phyloP scores from a whole-genome alignment of 37 sponge, comb jelly and placozoan genomes.

The Axinella damicornis region DNA sequence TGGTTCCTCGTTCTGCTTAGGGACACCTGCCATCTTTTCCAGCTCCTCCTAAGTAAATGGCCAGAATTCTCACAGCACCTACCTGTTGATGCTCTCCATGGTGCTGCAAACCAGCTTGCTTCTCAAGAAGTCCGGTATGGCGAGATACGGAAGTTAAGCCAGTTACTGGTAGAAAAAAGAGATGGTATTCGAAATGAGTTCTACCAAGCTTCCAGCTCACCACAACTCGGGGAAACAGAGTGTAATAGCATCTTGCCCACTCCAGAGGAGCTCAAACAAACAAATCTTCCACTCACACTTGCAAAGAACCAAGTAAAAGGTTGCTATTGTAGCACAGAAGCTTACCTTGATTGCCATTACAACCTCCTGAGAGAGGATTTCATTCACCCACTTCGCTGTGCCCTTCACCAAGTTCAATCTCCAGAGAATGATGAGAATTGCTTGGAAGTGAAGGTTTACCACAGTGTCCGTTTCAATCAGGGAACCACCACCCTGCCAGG shows the following conservation, averaged over 20 bases:
- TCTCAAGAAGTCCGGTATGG: neutral
- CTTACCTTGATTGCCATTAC: neutral
- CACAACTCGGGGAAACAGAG: neutral
- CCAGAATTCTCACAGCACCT: neutral
- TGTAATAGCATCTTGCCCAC: neutral
- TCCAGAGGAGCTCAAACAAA: neutral
- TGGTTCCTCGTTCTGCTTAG: too few species aligned
- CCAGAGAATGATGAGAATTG: slow-evolving; percentile 8
- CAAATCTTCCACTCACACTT: neutral
- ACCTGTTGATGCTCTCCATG: neutral
- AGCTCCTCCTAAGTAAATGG: too few species aligned
- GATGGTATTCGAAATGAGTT: neutral
- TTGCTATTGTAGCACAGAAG: neutral
- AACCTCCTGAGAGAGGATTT: neutral
- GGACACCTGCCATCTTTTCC: too few species aligned
- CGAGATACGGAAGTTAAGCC: neutral
- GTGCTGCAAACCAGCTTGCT: neutral
- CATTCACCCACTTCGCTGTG: neutral
- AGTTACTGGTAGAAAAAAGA: neutral
- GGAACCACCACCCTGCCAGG: neutral
- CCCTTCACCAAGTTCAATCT: neutral
- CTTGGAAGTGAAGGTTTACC: slow-evolving; percentile 56
- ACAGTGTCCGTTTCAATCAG: slow-evolving; percentile 22
- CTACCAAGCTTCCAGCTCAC: neutral
- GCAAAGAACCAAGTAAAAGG: neutral